Conservation (phyloP, 2,113 vertebrate species). For the Sebastes fasciatus region DNA sequence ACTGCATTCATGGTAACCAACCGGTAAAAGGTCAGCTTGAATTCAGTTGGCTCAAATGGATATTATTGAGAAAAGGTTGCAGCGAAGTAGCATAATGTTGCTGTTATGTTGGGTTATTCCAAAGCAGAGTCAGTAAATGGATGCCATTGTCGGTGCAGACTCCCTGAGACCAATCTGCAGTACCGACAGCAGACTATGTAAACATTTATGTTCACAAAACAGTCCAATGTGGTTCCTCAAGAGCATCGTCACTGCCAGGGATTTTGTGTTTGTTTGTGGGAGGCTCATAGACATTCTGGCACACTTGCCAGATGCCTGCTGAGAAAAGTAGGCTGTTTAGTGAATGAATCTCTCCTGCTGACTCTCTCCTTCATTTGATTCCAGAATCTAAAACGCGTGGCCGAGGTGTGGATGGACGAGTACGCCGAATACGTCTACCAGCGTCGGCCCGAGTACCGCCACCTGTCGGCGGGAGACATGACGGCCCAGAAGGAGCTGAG, state of each 20-base stretch:
- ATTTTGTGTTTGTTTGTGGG: neutral
- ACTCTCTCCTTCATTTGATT: neutral
- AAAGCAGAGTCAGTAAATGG: neutral
- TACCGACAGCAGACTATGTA: neutral
- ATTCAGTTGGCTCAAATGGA: neutral
- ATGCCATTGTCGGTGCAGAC: neutral
- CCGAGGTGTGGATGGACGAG: slow-evolving; percentile 99
- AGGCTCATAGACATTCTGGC: neutral
- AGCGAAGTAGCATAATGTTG: neutral
- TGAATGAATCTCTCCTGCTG: neutral
- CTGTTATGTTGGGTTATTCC: neutral
- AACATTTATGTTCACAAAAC: slow-evolving; percentile 13
- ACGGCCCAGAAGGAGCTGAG: slow-evolving; percentile 91
- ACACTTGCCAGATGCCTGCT: neutral
- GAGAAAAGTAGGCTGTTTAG: neutral
- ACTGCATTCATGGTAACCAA: neutral
- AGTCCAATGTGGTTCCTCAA: neutral
- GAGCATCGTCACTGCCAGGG: neutral
- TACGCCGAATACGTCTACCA: slow-evolving; percentile 96
- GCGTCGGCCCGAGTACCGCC: slow-evolving; percentile 95
- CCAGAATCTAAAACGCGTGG: slow-evolving; percentile 97
- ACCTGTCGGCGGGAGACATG: slow-evolving; percentile 94
- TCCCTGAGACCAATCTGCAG: neutral
- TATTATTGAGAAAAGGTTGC: neutral
- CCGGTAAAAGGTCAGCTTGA: neutral